Percentiles rank a stretch among this genome's conserved stretches.
phyloP scores from a whole-genome alignment of 2,888 invertebrate species.

The Podabrus alpinus region DNA sequence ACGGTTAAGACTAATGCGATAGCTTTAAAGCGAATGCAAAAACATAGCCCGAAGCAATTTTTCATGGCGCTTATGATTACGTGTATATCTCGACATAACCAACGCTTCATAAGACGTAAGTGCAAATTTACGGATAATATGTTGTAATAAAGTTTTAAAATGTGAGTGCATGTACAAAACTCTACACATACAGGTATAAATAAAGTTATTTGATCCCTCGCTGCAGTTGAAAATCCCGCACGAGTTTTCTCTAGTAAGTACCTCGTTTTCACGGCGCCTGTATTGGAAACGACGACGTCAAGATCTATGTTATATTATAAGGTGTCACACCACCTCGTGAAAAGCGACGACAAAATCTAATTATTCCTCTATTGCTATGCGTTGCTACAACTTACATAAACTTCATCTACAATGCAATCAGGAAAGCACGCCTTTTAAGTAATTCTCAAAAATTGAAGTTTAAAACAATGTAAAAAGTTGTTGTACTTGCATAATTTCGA shows the following conservation, averaged over 20 bases:
- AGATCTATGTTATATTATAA: slow-evolving; percentile 27
- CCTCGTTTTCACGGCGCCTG: slow-evolving; percentile 22
- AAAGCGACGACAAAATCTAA: slow-evolving; percentile 29
- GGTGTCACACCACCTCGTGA: slow-evolving; percentile 21
- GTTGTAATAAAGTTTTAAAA: slow-evolving; percentile 28
- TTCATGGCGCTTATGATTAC: slow-evolving; percentile 24
- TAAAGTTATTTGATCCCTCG: slow-evolving; percentile 23
- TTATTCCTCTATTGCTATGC: slow-evolving; percentile 28
- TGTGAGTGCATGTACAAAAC: slow-evolving; percentile 23
- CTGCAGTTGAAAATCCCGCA: slow-evolving; percentile 16
- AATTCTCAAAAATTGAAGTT: slow-evolving; percentile 18
- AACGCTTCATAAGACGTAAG: slow-evolving; percentile 22
- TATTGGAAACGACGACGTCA: slow-evolving; percentile 9
- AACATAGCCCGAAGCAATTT: slow-evolving; percentile 16
- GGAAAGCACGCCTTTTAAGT: slow-evolving; percentile 12
- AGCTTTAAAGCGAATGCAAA: slow-evolving; percentile 22
- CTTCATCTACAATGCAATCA: slow-evolving; percentile 27
- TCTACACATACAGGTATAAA: slow-evolving; percentile 18
- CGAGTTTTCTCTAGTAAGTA: slow-evolving; percentile 16
- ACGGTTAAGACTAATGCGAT: slow-evolving; percentile 23
- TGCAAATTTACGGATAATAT: slow-evolving; percentile 20
- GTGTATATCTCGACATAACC: slow-evolving; percentile 21
- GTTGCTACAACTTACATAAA: slow-evolving; percentile 24
- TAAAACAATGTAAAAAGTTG: slow-evolving; percentile 6
- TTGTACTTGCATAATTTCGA: background rate